These are phyloP conservation scores for Vanessa atalanta DNA, from an alignment of 1,140 invertebrate genomes.

Conservation along the genomic window DNA sequence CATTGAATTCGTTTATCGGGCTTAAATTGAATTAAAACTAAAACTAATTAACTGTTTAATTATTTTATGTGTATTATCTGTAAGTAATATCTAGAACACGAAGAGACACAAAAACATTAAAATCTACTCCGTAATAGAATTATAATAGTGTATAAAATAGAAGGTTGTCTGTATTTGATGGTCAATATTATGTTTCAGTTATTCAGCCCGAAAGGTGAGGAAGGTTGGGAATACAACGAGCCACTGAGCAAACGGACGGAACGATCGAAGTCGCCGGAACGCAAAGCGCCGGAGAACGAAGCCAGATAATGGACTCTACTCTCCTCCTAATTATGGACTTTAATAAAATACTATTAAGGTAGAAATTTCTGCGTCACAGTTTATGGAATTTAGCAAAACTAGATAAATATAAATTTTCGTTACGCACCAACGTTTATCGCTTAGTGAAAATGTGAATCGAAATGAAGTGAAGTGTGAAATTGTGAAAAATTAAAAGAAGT, in stretches of 20 bases:
- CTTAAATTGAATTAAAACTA: no score
- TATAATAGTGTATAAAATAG: no score
- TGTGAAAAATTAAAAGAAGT: not conserved
- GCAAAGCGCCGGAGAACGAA: slow-evolving; percentile 51
- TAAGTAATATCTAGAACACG: no score
- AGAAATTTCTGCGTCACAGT: slow-evolving; percentile 48
- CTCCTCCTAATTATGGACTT: slow-evolving; percentile 31
- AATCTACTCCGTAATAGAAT: no score
- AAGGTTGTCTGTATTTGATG: not conserved
- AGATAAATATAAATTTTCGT: slow-evolving; percentile 16
- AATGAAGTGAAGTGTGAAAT: slow-evolving; percentile 7
- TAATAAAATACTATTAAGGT: slow-evolving; percentile 32
- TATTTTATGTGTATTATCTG: no score
- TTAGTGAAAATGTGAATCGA: slow-evolving; percentile 19
- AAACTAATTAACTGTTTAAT: no score
- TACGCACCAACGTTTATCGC: slow-evolving; percentile 24
- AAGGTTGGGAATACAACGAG: slow-evolving; percentile 75
- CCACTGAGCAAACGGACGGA: slow-evolving; percentile 67
- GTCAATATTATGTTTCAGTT: slow-evolving; percentile 56
- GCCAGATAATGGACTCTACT: slow-evolving; percentile 67
- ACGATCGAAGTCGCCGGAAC: slow-evolving; percentile 40
- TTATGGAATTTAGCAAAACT: slow-evolving; percentile 27
- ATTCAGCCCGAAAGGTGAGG: slow-evolving; percentile 72
- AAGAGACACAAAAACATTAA: no score
- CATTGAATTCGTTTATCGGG: no score